phyloP scores from a whole-genome alignment of 2,888 invertebrate species.

The Apoda limacodes region DNA sequence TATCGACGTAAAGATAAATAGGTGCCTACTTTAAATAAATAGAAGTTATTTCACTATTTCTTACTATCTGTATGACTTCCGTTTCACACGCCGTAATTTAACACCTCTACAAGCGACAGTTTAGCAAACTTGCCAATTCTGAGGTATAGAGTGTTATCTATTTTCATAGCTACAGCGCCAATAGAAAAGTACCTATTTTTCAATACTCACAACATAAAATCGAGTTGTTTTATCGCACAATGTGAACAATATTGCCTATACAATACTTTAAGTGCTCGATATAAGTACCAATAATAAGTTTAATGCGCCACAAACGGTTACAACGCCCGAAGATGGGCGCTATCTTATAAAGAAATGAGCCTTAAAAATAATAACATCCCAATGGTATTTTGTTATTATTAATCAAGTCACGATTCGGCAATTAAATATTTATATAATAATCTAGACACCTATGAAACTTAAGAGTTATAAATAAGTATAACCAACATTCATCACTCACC shows the following conservation, averaged over 20 bases:
- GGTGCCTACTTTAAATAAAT: too few species aligned
- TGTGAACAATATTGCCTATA: slow-evolving; percentile 52
- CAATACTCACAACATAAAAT: slow-evolving; percentile 54
- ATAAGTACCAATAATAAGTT: slow-evolving; percentile 61
- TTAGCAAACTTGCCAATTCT: slow-evolving; percentile 35
- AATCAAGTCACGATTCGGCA: too few species aligned
- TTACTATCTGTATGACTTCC: slow-evolving; percentile 38
- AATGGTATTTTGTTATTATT: too few species aligned
- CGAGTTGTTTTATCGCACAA: slow-evolving; percentile 51
- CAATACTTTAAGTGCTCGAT: slow-evolving; percentile 52
- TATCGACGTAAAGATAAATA: too few species aligned
- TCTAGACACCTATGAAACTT: too few species aligned
- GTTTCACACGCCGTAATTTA: slow-evolving; percentile 33
- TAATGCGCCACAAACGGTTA: slow-evolving; percentile 36
- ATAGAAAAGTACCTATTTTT: slow-evolving; percentile 45
- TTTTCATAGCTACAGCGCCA: slow-evolving; percentile 30
- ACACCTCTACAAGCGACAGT: slow-evolving; percentile 21
- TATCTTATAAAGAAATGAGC: slow-evolving; percentile 43
- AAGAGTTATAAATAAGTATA: too few species aligned
- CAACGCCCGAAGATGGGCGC: slow-evolving; percentile 38
- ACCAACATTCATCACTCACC: too few species aligned
- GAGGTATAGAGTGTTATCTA: slow-evolving; percentile 40
- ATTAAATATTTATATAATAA: too few species aligned
- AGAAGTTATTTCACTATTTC: slow-evolving; percentile 25
- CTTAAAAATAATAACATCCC: too few species aligned